Base-by-base conservation (phyloP, 2,113 vertebrate genomes). In the Ammodytes dubius region DNA sequence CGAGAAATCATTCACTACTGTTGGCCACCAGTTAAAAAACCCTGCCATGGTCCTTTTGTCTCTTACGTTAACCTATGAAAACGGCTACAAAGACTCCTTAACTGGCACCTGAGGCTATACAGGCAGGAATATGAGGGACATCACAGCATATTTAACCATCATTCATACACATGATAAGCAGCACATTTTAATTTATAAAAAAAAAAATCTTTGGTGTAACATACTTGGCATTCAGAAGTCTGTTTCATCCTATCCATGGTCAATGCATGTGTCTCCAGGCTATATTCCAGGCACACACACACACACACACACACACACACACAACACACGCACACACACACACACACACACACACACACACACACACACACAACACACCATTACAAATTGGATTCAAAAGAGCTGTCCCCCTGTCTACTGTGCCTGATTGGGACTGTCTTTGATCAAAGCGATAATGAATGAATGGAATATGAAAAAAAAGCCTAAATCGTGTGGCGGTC, bases 191-290 rank as follows among this genome's bases (percentile, higher is more conserved):
- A 74, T 71, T 64, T 67, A 27, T 27, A 27, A 27, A 27, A 27
- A 57, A 69, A 82, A 71, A 43, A 72, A 61, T 76, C 69, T 27
- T 27, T 27, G 27, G 61, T 8, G 76, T 56, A 69, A 60, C 71
- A 65, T 13, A 69, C 37, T 66, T 43, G 11, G 11, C 1, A 2
- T 40, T 67, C 56, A 65, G 39, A 61, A 77, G 69, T 45, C 60
- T 39, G 77, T 87, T 92, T 85, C 65, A 82, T 91, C 75, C 81
- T 19, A 49, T 54, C 71, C 68, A 75, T 72, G 79, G 88, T 79
- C 86, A 74, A 10, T 50, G 57, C 46, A 2, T 60, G 27, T 14
- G 59, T 60, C 85, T 87, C 79, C 40, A 27, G 87, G 87, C 88
- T 35, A n/a, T 47, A 77, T n/a, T n/a, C 27, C 27, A 27, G 27